Conservation (phyloP, 2,797 vertebrate genomes). For the Myioborus melanocephalus region DNA sequence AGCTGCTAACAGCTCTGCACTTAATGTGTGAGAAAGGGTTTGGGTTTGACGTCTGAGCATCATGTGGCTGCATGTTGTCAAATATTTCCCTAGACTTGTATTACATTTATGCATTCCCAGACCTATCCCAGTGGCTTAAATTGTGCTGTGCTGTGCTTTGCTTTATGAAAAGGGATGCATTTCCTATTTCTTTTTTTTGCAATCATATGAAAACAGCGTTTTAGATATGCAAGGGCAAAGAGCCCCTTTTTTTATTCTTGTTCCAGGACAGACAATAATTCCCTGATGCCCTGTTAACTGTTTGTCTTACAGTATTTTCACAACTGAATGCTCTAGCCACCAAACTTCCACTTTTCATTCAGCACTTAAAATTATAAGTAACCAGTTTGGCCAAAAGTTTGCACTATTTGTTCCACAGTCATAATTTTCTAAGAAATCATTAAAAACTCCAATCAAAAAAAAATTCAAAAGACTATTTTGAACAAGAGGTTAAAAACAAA, state of each 20-base stretch:
- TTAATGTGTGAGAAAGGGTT: not conserved
- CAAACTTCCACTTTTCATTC: not conserved
- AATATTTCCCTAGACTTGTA: not conserved
- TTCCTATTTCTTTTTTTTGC: not conserved
- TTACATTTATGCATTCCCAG: not conserved
- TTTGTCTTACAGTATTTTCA: not conserved
- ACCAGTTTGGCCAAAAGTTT: not conserved
- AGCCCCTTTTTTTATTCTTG: not conserved
- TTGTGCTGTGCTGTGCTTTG: not conserved
- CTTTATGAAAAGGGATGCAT: not conserved
- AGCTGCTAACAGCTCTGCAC: not conserved
- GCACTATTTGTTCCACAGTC: not conserved
- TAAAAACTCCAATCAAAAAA: not conserved
- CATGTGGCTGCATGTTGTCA: not conserved
- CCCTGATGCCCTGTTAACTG: not conserved
- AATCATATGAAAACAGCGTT: fast-evolving
- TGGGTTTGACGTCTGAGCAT: not conserved
- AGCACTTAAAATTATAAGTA: not conserved
- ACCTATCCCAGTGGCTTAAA: not conserved
- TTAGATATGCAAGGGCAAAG: not conserved
- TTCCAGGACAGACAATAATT: not conserved
- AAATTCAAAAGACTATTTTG: not conserved
- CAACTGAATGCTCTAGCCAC: not conserved
- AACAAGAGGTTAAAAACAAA: not conserved
- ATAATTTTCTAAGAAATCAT: not conserved